Conservation (phyloP, 1,140 invertebrate species). For the Trypoxylus dichotomus region DNA sequence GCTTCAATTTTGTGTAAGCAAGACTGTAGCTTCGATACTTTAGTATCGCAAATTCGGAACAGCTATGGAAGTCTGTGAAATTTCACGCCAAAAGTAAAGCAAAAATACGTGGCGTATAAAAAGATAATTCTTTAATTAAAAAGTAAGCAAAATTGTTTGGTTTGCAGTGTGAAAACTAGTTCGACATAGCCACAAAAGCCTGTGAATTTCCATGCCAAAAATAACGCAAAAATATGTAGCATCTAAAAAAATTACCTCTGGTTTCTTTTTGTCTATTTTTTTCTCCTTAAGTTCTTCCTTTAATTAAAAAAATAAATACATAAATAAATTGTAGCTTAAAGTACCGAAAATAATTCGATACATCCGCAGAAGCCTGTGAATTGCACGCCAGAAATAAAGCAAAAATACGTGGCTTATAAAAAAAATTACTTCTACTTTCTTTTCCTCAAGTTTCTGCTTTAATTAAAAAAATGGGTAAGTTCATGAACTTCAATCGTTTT, state of each 20-base stretch:
- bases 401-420: not conserved
- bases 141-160: not conserved
- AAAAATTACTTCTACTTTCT: slow-evolving; percentile 35
- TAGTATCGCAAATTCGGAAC: too few relatives aligned
- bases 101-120: slow-evolving; percentile 13
- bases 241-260: slow-evolving; percentile 31
- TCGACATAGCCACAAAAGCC: too few relatives aligned
- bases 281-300: slow-evolving; percentile 44
- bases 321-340: too few relatives aligned
- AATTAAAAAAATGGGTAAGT: too few relatives aligned
- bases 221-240: not conserved
- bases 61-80: too few relatives aligned
- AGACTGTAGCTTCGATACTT: too few relatives aligned
- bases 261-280: slow-evolving; percentile 36
- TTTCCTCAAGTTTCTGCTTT: slow-evolving; percentile 35
- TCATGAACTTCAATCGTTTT: too few relatives aligned
- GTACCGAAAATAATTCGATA: not conserved
- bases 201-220: slow-evolving; percentile 3
- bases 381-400: not conserved
- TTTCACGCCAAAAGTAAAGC: not conserved
- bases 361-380: too few relatives aligned
- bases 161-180: too few relatives aligned
- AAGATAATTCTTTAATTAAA: not conserved
- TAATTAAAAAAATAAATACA: not conserved
- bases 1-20: too few relatives aligned